Evolutionary conservation across 2,888 invertebrate species (phyloP).

Genomic region (Crematogaster levior): DNA sequence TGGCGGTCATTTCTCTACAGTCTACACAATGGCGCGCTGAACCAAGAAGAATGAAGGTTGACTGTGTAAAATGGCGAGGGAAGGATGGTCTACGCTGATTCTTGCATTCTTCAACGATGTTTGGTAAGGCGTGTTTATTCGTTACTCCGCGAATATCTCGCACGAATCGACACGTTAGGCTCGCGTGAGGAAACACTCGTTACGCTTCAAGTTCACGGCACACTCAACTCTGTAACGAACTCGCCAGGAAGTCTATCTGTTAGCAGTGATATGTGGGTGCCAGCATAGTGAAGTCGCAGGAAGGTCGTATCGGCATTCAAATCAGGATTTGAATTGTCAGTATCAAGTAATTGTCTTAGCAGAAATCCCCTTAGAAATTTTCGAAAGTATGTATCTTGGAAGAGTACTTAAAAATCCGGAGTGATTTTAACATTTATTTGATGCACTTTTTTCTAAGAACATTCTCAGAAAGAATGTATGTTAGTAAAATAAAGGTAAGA

Average conservation of each 20-base stretch:
- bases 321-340: constrained; percentile 5
- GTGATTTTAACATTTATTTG: background rate
- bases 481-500: background rate
- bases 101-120: background rate
- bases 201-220: constrained; percentile 67
- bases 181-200: constrained; percentile 29
- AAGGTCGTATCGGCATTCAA: constrained; percentile 62
- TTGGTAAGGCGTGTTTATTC: constrained; percentile 12
- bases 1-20: background rate
- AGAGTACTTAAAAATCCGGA: background rate
- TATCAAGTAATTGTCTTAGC: background rate
- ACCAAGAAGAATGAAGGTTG: background rate
- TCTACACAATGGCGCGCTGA: background rate
- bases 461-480: background rate
- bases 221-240: constrained; percentile 54
- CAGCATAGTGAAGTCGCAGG: constrained; percentile 63
- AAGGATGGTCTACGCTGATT: background rate
- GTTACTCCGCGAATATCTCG: constrained; percentile 37
- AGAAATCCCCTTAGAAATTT: background rate
- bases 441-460: background rate
- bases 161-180: constrained; percentile 44
- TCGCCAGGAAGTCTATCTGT: constrained; percentile 66
- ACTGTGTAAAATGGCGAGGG: background rate
- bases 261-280: constrained; percentile 71
- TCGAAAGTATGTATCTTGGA: background rate